Evolutionary conservation across 1,140 invertebrate species (phyloP).

Genomic region (Drosophila burlai): DNA sequence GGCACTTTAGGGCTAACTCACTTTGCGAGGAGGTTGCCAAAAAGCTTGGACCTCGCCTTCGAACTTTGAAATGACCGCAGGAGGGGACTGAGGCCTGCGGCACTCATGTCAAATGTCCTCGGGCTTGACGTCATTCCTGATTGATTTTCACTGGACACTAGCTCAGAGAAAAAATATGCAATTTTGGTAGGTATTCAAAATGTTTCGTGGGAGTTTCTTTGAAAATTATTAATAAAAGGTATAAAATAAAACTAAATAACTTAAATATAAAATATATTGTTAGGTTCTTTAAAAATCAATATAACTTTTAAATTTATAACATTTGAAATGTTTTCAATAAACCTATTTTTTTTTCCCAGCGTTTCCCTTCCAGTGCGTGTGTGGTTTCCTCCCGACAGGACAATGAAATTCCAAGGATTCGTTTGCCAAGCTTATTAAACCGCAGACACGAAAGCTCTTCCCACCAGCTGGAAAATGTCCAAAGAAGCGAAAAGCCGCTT

Average conservation of each 20-base stretch:
- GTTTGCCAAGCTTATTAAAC: constrained; percentile 37
- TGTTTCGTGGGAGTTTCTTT: background rate
- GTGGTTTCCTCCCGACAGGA: constrained; percentile 32
- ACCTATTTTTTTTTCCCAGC: background rate
- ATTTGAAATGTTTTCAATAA: no score
- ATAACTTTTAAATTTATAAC: no score
- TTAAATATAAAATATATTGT: no score
- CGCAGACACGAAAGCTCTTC: constrained; percentile 28
- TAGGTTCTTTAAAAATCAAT: no score
- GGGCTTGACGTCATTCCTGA: constrained; percentile 61
- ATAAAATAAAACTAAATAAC: background rate
- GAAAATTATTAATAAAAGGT: background rate
- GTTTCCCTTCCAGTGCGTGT: constrained; percentile 16
- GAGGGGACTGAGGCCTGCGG: background rate
- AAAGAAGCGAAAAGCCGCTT: constrained; percentile 35
- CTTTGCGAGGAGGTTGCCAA: constrained; percentile 31
- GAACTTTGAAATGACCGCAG: constrained; percentile 31
- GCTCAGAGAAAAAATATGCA: background rate
- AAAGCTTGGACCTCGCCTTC: constrained; percentile 32
- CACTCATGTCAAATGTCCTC: constrained; percentile 10
- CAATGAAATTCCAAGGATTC: constrained; percentile 17
- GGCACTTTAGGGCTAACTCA: constrained; percentile 34
- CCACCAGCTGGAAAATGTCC: constrained; percentile 32
- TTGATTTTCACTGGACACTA: constrained; percentile 51
- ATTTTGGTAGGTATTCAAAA: background rate